phyloP scores from a whole-genome alignment of 2,888 invertebrate species.

The Mongoloraphidia duomilia region DNA sequence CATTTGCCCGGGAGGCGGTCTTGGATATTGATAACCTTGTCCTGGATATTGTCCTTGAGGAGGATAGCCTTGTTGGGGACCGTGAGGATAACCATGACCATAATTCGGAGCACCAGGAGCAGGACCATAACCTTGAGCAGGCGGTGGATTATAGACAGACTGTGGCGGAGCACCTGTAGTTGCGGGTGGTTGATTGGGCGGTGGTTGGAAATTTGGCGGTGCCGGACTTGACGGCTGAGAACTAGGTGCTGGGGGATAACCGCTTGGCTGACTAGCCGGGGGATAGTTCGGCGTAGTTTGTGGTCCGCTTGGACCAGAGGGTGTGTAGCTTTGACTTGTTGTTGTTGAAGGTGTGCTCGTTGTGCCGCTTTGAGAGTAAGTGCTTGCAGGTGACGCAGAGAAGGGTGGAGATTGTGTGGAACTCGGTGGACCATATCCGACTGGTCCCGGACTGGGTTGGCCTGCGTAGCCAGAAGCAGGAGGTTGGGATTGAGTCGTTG shows the following conservation, averaged over 20 bases:
- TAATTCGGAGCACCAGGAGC: constrained; percentile 20
- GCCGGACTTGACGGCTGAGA: constrained; percentile 32
- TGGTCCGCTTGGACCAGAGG: constrained; percentile 35
- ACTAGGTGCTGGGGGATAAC: constrained; percentile 27
- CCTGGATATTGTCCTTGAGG: constrained; percentile 42
- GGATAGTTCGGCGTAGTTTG: constrained; percentile 37
- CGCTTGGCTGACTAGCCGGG: constrained; percentile 40
- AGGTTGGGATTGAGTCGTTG: constrained; percentile 39
- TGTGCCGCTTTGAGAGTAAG: constrained; percentile 28
- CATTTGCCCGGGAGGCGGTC: constrained; percentile 44
- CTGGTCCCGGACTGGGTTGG: constrained; percentile 38
- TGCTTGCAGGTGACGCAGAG: constrained; percentile 33
- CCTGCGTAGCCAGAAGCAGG: constrained; percentile 40
- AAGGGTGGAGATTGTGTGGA: constrained; percentile 48
- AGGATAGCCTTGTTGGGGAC: constrained; percentile 40
- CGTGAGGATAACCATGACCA: constrained; percentile 39
- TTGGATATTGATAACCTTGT: constrained; percentile 47
- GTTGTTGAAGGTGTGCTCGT: constrained; percentile 37
- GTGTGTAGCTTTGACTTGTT: constrained; percentile 42
- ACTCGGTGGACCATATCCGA: constrained; percentile 45
- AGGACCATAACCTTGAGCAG: constrained; percentile 14
- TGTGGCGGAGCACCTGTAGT: constrained; percentile 17
- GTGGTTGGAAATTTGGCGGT: constrained; percentile 32
- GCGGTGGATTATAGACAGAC: constrained; percentile 18
- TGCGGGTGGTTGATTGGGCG: constrained; percentile 21